Percentiles rank a stretch among this genome's conserved stretches.
Conservation (phyloP, 1,140 invertebrate genomes). For the Meloidogyne floridensis region DNA sequence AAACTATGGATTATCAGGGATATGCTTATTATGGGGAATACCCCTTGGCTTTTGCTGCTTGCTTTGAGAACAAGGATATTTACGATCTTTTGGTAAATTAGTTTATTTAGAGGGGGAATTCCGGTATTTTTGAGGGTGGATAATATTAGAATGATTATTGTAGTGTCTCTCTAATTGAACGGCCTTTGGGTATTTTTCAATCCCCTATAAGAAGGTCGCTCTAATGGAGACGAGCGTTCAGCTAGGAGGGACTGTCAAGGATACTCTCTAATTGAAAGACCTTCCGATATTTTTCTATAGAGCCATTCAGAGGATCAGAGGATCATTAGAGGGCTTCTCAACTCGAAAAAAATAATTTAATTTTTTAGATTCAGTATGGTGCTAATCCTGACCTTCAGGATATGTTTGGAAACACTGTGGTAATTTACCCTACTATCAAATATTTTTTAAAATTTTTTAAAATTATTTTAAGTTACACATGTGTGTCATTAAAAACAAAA, state of each 20-base stretch:
- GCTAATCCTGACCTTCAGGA: constrained; percentile 90
- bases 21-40: constrained; percentile 75
- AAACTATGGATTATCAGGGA: constrained; percentile 86
- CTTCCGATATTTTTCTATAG: too few species aligned
- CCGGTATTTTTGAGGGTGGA: too few species aligned
- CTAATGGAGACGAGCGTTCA: too few species aligned
- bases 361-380: constrained; percentile 75
- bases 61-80: constrained; percentile 92
- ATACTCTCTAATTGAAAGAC: too few species aligned
- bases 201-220: too few species aligned
- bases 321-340: too few species aligned
- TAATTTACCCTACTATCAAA: constrained; percentile 69
- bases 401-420: constrained; percentile 75
- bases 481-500: constrained; percentile 93
- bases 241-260: too few species aligned
- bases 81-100: constrained; percentile 75
- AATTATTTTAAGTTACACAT: constrained; percentile 76
- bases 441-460: not conserved
- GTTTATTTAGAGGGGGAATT: too few species aligned
- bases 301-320: too few species aligned
- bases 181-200: too few species aligned
- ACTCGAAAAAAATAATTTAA: not conserved
- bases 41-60: constrained; percentile 92
- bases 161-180: too few species aligned
- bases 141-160: too few species aligned